Base-by-base conservation (phyloP, 2,888 invertebrate genomes). In the Hyalella azteca region DNA sequence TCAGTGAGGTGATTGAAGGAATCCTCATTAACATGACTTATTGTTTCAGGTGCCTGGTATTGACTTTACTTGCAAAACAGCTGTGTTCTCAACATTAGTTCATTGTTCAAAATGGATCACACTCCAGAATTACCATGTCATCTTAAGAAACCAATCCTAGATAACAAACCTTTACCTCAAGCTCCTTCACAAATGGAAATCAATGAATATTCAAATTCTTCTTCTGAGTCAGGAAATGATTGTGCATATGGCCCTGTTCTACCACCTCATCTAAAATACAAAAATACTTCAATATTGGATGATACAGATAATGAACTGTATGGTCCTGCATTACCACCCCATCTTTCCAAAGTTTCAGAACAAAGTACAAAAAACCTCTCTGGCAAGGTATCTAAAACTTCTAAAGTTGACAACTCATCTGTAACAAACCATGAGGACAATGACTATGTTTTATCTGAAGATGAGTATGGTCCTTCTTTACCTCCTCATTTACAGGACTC, bases 381-480 rank as follows among this genome's bases (percentile, higher is more conserved):
- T 45, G 45, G 45, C 15, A 15, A 45, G 15, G 45, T 7, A 9
- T 11, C 9, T 15, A 45, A 9, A 11, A 11, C 15, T n/a, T 49
- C 19, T 49, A 15, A 22, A n/a, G 49, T 49, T 49, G 5, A n/a
- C 4, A 59, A 22, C 22, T 22, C 59, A 59, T 22, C 22, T 4
- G 26, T 3, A 11, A 29, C 5, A 29, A 13, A 26, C 4, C 11
- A 29, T 3, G 66, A 36, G 2, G 36, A 15, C n/a, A 36, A 66
- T 11, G 29, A 7, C 32, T 22, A 75, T 41, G 4, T 7, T 22
- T 45, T 26, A 29, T 19, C n/a, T 19, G 22, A n/a, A 22, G 45
- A 75, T 75, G 75, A 41, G 9, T 80, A 78, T 78, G 77, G 78
- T 13, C 80, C 80, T 54, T 39, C 73, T 40, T 73, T 80, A 39